These are phyloP conservation scores for Himalopsyche tibetana DNA, from an alignment of 2,888 invertebrate species.

Conservation along the genomic window DNA sequence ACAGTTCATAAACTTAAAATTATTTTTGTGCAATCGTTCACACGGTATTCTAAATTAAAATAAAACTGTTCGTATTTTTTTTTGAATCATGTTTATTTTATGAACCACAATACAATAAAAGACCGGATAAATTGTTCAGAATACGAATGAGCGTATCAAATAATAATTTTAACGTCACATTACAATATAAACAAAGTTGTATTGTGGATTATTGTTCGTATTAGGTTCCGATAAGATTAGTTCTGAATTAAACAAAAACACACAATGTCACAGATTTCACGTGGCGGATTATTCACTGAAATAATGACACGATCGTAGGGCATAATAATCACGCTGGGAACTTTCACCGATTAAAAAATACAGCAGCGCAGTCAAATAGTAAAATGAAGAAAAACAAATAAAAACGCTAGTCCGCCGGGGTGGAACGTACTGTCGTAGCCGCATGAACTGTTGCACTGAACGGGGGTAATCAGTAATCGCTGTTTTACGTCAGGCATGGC, in stretches of 20 bases:
- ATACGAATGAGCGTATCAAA: not conserved
- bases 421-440: constrained; percentile 43
- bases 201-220: not conserved
- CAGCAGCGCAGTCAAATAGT: constrained; percentile 44
- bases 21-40: not conserved
- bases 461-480: constrained; percentile 49
- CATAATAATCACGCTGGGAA: not conserved
- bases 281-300: constrained; percentile 18
- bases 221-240: constrained; percentile 20
- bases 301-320: constrained; percentile 14
- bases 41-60: not conserved
- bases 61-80: not conserved
- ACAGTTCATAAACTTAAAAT: not conserved
- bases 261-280: constrained; percentile 35
- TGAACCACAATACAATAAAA: not conserved
- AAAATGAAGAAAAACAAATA: constrained; percentile 22
- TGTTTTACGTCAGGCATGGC: constrained; percentile 59
- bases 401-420: constrained; percentile 42
- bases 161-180: not conserved
- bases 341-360: constrained; percentile 46
- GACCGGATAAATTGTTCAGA: not conserved
- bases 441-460: constrained; percentile 49
- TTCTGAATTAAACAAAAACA: not conserved
- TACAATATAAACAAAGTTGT: not conserved
- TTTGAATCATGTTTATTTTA: not conserved